These are phyloP conservation scores for Caenorhabditis becei DNA, from an alignment of 2,888 invertebrate species.

Conservation along the genomic window DNA sequence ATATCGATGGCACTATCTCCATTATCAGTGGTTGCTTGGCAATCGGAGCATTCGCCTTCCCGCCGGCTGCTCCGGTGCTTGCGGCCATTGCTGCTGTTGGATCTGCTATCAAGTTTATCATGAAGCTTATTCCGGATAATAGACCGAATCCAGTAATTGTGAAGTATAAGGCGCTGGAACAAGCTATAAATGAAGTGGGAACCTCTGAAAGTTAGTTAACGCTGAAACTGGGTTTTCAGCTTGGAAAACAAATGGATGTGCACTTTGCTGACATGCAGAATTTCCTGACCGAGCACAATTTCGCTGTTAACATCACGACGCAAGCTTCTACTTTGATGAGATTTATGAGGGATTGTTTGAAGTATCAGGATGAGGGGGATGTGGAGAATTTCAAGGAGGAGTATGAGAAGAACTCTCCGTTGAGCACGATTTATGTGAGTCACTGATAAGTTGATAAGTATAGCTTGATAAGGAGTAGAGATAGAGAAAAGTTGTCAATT, in stretches of 20 bases:
- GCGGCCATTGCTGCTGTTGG: constrained; percentile 6
- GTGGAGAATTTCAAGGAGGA: too few species aligned
- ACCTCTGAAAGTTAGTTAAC: neutral
- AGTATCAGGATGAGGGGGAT: too few species aligned
- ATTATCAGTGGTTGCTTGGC: constrained; percentile 1
- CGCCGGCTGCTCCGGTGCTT: constrained; percentile 10
- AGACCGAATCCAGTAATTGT: neutral
- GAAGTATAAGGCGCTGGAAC: neutral
- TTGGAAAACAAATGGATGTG: neutral
- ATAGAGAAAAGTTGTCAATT: too few species aligned
- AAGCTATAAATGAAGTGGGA: neutral
- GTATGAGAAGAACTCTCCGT: too few species aligned
- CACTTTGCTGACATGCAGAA: neutral
- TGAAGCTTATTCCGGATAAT: constrained; percentile 8
- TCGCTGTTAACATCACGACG: too few species aligned
- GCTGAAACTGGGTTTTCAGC: neutral
- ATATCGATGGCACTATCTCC: neutral
- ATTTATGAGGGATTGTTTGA: too few species aligned
- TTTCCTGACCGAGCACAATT: too few species aligned
- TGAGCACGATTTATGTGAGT: too few species aligned
- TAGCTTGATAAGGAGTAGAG: too few species aligned
- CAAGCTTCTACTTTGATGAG: too few species aligned
- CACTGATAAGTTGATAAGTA: too few species aligned
- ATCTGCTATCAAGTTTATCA: neutral
- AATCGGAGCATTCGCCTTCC: constrained; percentile 3